phyloP scores from a whole-genome alignment of 2,888 invertebrate species.

The Lepas anatifera region DNA sequence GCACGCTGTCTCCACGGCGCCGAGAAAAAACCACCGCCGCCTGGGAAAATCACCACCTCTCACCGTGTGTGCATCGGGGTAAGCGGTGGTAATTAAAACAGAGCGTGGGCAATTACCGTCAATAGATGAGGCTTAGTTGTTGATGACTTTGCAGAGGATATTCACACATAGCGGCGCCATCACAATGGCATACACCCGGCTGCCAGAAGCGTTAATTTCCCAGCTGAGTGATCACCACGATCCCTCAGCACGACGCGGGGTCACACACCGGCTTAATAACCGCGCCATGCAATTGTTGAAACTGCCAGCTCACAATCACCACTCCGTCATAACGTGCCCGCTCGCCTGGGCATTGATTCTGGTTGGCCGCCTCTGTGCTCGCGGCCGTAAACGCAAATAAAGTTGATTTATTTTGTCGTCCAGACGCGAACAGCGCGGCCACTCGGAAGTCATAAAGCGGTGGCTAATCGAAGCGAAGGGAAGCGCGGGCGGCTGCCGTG shows the following conservation, averaged over 20 bases:
- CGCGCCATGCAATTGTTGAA: not conserved
- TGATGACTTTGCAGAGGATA: not conserved
- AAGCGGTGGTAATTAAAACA: not conserved
- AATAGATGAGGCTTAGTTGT: not conserved
- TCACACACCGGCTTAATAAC: not conserved
- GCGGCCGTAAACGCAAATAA: not conserved
- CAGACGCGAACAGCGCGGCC: no score
- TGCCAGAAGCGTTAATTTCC: not conserved
- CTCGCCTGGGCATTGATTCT: not conserved
- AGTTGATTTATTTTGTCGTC: not conserved
- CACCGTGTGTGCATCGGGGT: not conserved
- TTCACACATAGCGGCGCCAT: not conserved
- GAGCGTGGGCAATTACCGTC: not conserved
- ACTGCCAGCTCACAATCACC: not conserved
- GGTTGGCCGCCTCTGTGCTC: not conserved
- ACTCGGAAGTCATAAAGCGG: not conserved
- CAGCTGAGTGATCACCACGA: slow-evolving; percentile 1
- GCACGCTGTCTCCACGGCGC: not conserved
- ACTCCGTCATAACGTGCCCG: not conserved
- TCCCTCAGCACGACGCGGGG: not conserved
- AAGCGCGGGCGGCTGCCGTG: not conserved
- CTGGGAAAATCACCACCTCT: not conserved
- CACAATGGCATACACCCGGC: not conserved
- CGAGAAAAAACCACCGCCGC: not conserved
- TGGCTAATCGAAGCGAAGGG: not conserved